A percentile compares a stretch with the other conserved stretches of the same genome.
phyloP scores from a whole-genome alignment of 64 coral and sea anemone genomes.

The Montipora capricornis region DNA sequence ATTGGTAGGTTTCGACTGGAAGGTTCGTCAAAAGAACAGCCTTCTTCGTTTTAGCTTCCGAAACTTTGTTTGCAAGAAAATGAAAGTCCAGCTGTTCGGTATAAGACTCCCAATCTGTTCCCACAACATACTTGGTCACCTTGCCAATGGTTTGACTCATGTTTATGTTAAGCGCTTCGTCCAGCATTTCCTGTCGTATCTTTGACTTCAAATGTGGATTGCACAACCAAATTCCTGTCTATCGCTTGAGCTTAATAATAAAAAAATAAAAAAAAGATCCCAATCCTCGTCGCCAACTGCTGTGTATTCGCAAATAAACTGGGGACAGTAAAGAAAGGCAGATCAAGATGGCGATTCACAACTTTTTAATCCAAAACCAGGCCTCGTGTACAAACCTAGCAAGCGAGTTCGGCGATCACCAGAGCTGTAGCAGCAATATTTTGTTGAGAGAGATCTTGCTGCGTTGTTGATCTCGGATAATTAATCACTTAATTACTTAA shows the following conservation, averaged over 20 bases:
- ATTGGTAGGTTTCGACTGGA: slow-evolving; percentile 26
- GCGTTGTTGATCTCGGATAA: no score
- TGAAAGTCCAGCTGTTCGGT: slow-evolving; percentile 40
- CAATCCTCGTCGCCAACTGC: background rate
- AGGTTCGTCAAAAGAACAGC: slow-evolving; percentile 45
- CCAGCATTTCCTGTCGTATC: background rate
- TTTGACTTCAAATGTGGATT: background rate
- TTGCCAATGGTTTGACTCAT: background rate
- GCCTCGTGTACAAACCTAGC: background rate
- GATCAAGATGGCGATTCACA: background rate
- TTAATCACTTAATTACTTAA: no score
- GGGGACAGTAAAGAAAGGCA: background rate
- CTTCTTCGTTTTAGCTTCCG: slow-evolving; percentile 5
- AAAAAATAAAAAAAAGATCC: background rate
- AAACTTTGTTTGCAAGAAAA: slow-evolving; percentile 16
- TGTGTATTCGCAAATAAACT: background rate
- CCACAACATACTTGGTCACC: slow-evolving; percentile 28
- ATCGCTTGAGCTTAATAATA: background rate
- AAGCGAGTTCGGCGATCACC: background rate
- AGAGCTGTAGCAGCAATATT: no score
- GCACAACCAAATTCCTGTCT: background rate
- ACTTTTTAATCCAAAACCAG: background rate
- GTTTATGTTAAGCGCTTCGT: background rate
- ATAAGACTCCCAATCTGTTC: slow-evolving; percentile 39
- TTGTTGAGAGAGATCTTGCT: no score